phyloP scores from a whole-genome alignment of 2,888 invertebrate genomes.

The Sisyra terminalis region DNA sequence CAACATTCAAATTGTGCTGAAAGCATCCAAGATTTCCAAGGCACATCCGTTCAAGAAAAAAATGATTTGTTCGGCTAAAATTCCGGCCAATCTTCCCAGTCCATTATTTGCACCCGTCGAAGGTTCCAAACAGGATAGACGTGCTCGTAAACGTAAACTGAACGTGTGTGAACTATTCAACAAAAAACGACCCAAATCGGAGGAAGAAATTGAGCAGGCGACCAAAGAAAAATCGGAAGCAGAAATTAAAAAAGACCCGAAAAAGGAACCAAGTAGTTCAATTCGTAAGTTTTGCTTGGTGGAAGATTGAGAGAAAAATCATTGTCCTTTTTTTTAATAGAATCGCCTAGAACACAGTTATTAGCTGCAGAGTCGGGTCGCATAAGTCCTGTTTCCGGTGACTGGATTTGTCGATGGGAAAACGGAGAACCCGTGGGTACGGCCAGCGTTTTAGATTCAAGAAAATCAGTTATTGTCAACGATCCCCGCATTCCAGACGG shows the following conservation, averaged over 20 bases:
- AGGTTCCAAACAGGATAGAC: conserved; percentile 48
- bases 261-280: conserved; percentile 20
- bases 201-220: conserved; percentile 9
- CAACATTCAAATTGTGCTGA: conserved; percentile 64
- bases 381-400: conserved; percentile 21
- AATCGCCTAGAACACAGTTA: background rate
- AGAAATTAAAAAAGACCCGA: conserved; percentile 18
- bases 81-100: conserved; percentile 17
- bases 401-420: conserved; percentile 53
- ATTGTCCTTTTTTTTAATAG: background rate
- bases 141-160: conserved; percentile 51
- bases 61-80: conserved; percentile 5
- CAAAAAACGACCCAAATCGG: conserved; percentile 23
- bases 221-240: conserved; percentile 15
- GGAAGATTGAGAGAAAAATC: background rate
- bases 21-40: conserved; percentile 53
- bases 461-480: conserved; percentile 42
- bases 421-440: conserved; percentile 49
- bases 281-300: conserved; percentile 1
- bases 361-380: background rate
- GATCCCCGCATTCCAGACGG: conserved; percentile 57
- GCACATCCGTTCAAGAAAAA: conserved; percentile 9
- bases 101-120: conserved; percentile 25
- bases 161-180: conserved; percentile 51
- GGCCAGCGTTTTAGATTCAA: conserved; percentile 27